Evolutionary conservation across 2,888 invertebrate genomes (phyloP).

Genomic region (Brachyptera risi): DNA sequence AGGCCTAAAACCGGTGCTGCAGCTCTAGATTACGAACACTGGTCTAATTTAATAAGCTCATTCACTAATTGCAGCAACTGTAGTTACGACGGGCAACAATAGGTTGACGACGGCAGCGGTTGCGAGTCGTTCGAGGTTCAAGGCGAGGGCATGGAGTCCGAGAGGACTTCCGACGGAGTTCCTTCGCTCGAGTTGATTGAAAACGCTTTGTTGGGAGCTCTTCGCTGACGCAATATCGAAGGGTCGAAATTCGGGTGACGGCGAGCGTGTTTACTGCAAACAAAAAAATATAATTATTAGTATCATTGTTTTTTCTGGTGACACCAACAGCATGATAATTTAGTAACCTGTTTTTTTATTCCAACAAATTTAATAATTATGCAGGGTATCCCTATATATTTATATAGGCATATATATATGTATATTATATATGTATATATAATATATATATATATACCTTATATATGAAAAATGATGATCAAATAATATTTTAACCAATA

Average conservation of each 20-base stretch:
- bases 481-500: no score
- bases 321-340: no score
- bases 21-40: no score
- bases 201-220: conserved; percentile 49
- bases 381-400: no score
- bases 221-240: conserved; percentile 50
- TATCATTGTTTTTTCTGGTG: not conserved
- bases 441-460: no score
- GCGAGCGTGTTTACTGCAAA: conserved; percentile 57
- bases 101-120: not conserved
- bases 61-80: not conserved
- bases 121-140: conserved; percentile 35
- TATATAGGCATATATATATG: no score
- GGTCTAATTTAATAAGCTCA: not conserved
- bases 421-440: no score
- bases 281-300: conserved; percentile 6
- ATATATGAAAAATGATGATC: no score
- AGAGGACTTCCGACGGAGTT: conserved; percentile 49
- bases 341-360: no score
- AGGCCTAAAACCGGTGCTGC: no score
- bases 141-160: conserved; percentile 50
- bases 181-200: conserved; percentile 51
- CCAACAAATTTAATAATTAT: no score
- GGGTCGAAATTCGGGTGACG: conserved; percentile 60
- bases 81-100: not conserved